A percentile compares a stretch with the other conserved stretches of the same genome.
Evolutionary conservation across 1,140 invertebrate species (phyloP).

Genomic region (Saccostrea cuccullata): DNA sequence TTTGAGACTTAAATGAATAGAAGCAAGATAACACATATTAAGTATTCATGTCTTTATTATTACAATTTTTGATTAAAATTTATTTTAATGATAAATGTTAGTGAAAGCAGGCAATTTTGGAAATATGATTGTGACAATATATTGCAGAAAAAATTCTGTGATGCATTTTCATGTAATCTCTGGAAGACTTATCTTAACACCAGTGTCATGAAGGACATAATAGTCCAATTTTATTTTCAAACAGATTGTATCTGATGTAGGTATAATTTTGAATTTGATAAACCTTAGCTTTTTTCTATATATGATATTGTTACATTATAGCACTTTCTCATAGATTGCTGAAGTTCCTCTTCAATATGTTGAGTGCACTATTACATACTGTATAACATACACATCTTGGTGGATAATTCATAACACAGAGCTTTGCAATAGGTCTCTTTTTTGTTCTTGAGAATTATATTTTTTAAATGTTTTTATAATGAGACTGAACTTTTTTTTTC

Average conservation of each 20-base stretch:
- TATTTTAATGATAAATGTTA: too few relatives aligned
- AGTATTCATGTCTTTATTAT: too few relatives aligned
- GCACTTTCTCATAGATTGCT: not conserved
- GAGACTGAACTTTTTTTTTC: too few relatives aligned
- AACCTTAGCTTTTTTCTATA: not conserved
- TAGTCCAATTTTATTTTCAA: not conserved
- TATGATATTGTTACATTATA: not conserved
- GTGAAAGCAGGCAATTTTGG: too few relatives aligned
- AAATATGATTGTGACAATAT: too few relatives aligned
- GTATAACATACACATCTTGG: not conserved
- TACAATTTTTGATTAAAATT: too few relatives aligned
- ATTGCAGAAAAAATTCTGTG: too few relatives aligned
- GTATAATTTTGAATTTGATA: constrained; percentile 2
- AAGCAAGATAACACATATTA: too few relatives aligned
- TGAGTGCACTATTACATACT: not conserved
- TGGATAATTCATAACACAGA: not conserved
- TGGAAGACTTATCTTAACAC: not conserved
- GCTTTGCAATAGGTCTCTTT: not conserved
- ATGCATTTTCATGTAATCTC: too few relatives aligned
- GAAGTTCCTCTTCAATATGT: not conserved
- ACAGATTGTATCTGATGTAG: constrained; percentile 35
- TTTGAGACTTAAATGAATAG: too few relatives aligned
- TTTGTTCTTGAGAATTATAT: not conserved
- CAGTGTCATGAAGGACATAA: not conserved
- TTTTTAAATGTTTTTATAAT: too few relatives aligned